phyloP scores from a whole-genome alignment of 2,113 vertebrate genomes.

The Oostethus manadensis region DNA sequence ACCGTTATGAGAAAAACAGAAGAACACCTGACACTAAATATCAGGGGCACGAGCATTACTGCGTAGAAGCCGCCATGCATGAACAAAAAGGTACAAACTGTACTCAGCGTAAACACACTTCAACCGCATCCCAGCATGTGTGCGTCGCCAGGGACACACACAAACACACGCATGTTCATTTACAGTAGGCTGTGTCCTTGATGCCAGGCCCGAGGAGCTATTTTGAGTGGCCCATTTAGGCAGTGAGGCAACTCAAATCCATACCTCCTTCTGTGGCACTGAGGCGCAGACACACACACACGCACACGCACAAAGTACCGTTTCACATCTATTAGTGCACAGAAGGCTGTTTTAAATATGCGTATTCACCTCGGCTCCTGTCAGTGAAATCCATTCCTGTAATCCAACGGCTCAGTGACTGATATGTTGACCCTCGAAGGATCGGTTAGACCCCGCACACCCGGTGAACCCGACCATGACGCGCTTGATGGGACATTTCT shows the following conservation, averaged over 20 bases:
- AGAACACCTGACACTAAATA: conserved; percentile 33
- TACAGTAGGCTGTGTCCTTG: conserved; percentile 48
- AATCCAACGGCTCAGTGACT: not conserved
- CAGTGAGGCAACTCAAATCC: conserved; percentile 63
- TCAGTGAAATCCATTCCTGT: conserved; percentile 18
- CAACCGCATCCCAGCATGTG: not conserved
- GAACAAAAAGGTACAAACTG: not conserved
- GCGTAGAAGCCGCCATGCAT: conserved; percentile 12
- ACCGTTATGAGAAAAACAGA: conserved; percentile 15
- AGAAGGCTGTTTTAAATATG: not conserved
- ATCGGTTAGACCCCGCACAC: not conserved
- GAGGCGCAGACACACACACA: conserved; percentile 17
- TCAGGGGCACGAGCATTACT: conserved; percentile 25
- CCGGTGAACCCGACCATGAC: too few species aligned
- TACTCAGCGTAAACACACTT: not conserved
- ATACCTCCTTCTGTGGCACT: conserved; percentile 47
- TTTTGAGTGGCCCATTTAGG: conserved; percentile 68
- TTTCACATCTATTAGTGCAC: conserved; percentile 2
- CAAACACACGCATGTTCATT: conserved; percentile 13
- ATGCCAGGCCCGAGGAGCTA: conserved; percentile 41
- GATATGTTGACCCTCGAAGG: conserved; percentile 3
- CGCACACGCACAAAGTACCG: not conserved
- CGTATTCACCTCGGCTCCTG: not conserved
- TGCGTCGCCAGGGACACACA: conserved; percentile 14
- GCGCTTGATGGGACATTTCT: not conserved